These are phyloP conservation scores for mouse (Mus musculus) DNA, from an alignment of 2,113 vertebrate genomes.

Conservation along the genomic window DNA sequence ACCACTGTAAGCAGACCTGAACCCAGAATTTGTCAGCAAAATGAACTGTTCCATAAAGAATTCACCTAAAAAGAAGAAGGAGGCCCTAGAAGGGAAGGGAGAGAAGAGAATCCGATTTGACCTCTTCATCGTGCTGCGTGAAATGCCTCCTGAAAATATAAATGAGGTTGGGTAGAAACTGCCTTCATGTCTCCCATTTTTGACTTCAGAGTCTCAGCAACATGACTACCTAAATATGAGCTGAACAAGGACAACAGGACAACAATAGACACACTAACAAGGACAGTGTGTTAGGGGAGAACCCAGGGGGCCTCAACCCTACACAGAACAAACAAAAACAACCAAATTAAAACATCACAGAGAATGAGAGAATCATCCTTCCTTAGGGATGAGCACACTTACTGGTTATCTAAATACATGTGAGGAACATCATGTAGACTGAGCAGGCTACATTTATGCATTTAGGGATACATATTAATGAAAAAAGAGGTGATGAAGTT, in stretches of 20 bases:
- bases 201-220: neutral
- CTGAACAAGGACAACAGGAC: neutral
- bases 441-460: neutral
- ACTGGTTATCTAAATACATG: neutral
- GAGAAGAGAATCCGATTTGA: neutral
- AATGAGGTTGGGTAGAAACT: neutral
- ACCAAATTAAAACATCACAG: neutral
- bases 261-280: too few relatives aligned
- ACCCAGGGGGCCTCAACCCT: neutral
- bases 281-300: neutral
- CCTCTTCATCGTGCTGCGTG: neutral
- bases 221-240: neutral
- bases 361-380: neutral
- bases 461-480: neutral
- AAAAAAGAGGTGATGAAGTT: neutral
- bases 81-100: neutral
- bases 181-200: neutral
- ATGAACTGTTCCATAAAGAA: neutral
- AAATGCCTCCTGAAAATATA: neutral
- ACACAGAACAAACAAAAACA: neutral
- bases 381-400: neutral
- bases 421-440: neutral
- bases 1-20: conserved; percentile 22
- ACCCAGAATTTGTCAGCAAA: conserved; percentile 22
- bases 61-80: neutral